Base-by-base conservation (phyloP, 2,797 vertebrate genomes). In the Cottoperca gobio region DNA sequence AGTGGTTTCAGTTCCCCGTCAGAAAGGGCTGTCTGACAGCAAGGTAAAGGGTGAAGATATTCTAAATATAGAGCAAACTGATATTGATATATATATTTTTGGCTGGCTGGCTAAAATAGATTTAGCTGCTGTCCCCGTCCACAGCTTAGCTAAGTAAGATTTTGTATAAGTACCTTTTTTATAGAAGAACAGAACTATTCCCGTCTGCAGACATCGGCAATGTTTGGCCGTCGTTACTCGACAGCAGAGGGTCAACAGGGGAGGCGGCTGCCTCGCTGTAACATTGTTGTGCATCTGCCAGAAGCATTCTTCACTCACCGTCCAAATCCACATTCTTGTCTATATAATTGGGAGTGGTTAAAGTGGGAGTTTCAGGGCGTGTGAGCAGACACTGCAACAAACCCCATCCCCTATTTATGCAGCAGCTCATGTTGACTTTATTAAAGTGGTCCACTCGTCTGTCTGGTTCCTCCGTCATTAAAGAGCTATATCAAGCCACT, bases 271-370 rank as follows among this genome's bases (percentile, higher is more conserved):
- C 49, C 24, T 37, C 16, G 0, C 16, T 24, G 17, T 37, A 9
- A 39, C 53, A 50, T 28, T 24, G 50, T 70, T 67, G 60, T 64
- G n/a, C 3, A 4, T 76, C 39, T 79, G 35, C 74, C 74, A 42
- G 43, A 28, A 24, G 79, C 55, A 1, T 8, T 53, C 42, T 42
- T 75, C 45, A 40, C 66, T 50, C 66, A 77, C 70, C 75, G 71
- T 85, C 76, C 73, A 87, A 79, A 70, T 63, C 57, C 43, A 69
- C 83, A 84, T 82, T 81, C 74, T 49, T 79, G 40, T 68, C 40
- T 58, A 8, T 35, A 65, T 39, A 52, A 21, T 19, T 54, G 21
- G 19, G n/a, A 37, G 10, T 14, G 31, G 21, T 19, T 21, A 28
- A 26, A 65, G 39, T n/a, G 37, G 16, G 43, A 31, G 39, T 19